These are phyloP conservation scores for Homarus gammarus DNA, from an alignment of 2,888 invertebrate species.

Conservation along the genomic window DNA sequence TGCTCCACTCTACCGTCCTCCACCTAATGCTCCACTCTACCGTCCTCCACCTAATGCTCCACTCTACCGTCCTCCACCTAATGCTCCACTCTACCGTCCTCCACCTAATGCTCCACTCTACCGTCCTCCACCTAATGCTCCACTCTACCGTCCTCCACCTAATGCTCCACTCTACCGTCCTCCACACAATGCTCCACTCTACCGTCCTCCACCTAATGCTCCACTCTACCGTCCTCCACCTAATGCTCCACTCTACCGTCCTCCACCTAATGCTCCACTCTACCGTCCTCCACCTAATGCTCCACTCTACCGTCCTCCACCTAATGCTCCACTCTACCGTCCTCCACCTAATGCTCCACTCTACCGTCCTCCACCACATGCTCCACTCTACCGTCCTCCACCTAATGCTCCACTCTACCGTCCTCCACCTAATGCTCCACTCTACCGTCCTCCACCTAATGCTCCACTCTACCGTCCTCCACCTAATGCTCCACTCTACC, in stretches of 20 bases:
- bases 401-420: background rate
- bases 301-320: too few relatives aligned
- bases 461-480: background rate
- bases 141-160: background rate
- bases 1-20: too few relatives aligned
- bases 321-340: too few relatives aligned
- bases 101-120: background rate
- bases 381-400: background rate
- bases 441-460: background rate
- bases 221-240: too few relatives aligned
- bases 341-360: background rate
- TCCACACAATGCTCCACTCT: background rate
- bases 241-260: too few relatives aligned
- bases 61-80: background rate
- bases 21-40: background rate
- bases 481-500: too few relatives aligned
- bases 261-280: too few relatives aligned
- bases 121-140: background rate
- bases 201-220: background rate
- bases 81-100: background rate
- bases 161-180: background rate
- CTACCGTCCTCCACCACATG: background rate
- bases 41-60: background rate
- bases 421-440: background rate
- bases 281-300: too few relatives aligned